Evolutionary conservation across 2,113 vertebrate genomes (phyloP).

Genomic region (Oryzias curvinotus): DNA sequence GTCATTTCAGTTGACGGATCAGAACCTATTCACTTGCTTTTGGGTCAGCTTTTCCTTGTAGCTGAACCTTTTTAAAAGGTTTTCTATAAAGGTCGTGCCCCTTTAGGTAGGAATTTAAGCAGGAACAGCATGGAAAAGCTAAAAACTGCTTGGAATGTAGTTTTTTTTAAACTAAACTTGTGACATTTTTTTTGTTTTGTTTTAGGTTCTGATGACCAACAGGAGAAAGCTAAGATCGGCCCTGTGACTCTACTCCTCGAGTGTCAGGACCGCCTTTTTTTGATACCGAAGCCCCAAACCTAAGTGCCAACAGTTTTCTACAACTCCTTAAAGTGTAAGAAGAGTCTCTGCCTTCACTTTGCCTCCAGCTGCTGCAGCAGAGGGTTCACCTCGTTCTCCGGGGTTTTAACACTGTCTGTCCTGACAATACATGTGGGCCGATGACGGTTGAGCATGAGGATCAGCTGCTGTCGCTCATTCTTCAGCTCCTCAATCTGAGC

Average conservation of each 20-base stretch:
- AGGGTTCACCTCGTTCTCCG: constrained; percentile 85
- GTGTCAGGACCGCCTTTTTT: constrained; percentile 45
- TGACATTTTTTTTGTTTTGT: background rate
- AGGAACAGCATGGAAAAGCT: background rate
- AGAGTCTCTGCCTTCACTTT: constrained; percentile 76
- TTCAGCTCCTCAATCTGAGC: constrained; percentile 96
- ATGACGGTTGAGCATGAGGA: constrained; percentile 92
- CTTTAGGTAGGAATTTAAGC: too few species aligned
- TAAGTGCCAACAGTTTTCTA: constrained; percentile 72
- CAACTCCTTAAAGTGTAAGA: constrained; percentile 47
- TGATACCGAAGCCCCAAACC: constrained; percentile 33
- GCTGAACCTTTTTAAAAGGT: too few species aligned
- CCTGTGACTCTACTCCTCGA: constrained; percentile 44
- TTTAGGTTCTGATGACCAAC: constrained; percentile 22
- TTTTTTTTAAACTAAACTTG: background rate
- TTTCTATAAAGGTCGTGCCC: too few species aligned
- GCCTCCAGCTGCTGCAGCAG: constrained; percentile 88
- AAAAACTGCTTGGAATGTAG: background rate
- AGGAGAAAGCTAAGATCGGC: constrained; percentile 24
- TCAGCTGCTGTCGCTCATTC: constrained; percentile 92
- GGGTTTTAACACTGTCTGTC: constrained; percentile 91
- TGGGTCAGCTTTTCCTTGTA: too few species aligned
- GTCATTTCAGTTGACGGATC: too few species aligned
- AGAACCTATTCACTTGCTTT: too few species aligned
- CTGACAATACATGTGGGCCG: constrained; percentile 94